Conservation (phyloP, 1,140 invertebrate genomes). For the Camponotus pennsylvanicus region DNA sequence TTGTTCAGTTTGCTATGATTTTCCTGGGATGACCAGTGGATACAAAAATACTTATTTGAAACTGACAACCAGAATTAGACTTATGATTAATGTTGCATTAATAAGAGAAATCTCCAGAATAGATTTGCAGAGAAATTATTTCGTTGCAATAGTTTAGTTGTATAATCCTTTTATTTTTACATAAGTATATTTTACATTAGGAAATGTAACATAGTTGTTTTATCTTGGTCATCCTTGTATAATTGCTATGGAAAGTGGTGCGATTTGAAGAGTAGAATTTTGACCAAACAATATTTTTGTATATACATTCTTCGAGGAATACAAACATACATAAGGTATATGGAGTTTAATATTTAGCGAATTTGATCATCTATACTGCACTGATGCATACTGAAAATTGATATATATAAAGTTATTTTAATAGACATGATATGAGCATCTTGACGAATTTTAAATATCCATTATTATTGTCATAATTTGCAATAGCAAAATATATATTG, state of each 20-base stretch:
- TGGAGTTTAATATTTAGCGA: background rate
- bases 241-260: background rate
- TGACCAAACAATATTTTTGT: too few relatives aligned
- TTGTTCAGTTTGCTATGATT: slow-evolving; percentile 26
- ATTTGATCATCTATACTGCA: background rate
- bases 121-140: slow-evolving; percentile 18
- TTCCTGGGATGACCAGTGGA: slow-evolving; percentile 6
- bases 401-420: background rate
- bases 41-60: background rate
- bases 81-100: slow-evolving; percentile 15
- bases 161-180: background rate
- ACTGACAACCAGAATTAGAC: background rate
- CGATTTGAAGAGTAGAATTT: too few relatives aligned
- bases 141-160: slow-evolving; percentile 11
- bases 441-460: background rate
- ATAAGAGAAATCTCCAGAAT: background rate
- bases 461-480: background rate
- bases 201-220: background rate
- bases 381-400: background rate
- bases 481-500: background rate
- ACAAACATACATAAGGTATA: too few relatives aligned
- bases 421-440: background rate
- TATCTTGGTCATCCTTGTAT: slow-evolving; percentile 28
- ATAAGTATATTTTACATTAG: slow-evolving; percentile 10
- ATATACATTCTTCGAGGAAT: too few relatives aligned